Evolutionary conservation across 2,888 invertebrate genomes (phyloP), one percentile per base, ranked within the genome.

Genomic region (Melipona bicolor): DNA sequence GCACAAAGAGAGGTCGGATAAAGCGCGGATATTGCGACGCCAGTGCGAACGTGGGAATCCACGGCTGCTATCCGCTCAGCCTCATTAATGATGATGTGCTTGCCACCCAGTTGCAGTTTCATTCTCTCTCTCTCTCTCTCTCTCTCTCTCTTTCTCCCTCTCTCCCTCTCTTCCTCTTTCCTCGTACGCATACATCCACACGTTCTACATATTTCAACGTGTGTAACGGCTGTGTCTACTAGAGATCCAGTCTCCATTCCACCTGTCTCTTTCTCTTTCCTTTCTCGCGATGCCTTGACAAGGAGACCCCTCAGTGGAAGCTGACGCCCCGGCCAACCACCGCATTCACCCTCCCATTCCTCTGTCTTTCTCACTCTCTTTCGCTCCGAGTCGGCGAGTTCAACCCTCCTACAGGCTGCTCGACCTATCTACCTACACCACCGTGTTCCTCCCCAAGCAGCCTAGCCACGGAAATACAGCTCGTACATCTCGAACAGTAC

Each of bases 61-160:
- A 88, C 93, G 92, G 92, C 90, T 93, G 93, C 90, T 90, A 93
- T 92, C 92, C 93, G 92, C 93, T 92, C 95, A 96, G 96, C 95
- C 96, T 96, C 96, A 96, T 96, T 96, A 96, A 96, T 96, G 96
- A 96, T 96, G 96, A 96, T 96, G 96, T 96, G 96, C 96, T 96
- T 96, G 96, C 96, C 96, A 96, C 96, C 96, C 96, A 96, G 96
- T 96, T 96, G 88, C 90, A 87, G 88, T 89, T 79, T 79, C 85
- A 73, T 80, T 79, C 79, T 78, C 84, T 86, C 64, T 79, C 77
- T 74, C 78, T 85, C 93, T 94, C 62, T 71, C 49, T 69, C 17
- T 13, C 65, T 54, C 80, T 80, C 79, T 79, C 64, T 79, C 75
- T 72, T 52, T 24, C 24, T 24, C 49, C 64, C 13, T 13, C 65